A percentile compares a stretch with the other conserved stretches of the same genome.
phyloP scores from a whole-genome alignment of 2,113 vertebrate genomes.

The Dasyurus viverrinus region DNA sequence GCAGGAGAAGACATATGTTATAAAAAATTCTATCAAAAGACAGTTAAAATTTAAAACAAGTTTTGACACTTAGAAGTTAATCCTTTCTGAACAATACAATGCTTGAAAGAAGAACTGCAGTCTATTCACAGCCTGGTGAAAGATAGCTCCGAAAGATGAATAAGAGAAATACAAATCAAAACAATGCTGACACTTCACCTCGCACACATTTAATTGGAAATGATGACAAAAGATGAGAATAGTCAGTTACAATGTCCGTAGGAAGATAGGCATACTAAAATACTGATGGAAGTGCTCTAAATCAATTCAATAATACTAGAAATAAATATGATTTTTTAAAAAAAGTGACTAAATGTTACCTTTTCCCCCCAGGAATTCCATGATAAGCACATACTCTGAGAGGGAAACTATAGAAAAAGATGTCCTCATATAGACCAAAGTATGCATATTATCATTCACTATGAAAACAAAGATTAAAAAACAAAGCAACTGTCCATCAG shows the following conservation, averaged over 20 bases:
- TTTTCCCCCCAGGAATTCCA: neutral
- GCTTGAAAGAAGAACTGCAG: neutral
- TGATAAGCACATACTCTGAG: neutral
- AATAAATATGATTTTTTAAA: neutral
- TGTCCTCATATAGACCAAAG: neutral
- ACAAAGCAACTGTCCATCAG: neutral
- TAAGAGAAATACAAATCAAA: neutral
- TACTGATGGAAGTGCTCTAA: neutral
- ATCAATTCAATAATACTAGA: neutral
- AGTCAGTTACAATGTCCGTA: neutral
- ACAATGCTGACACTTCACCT: neutral
- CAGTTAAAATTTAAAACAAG: neutral
- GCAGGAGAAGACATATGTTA: neutral
- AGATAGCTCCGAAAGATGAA: neutral
- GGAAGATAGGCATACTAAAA: neutral
- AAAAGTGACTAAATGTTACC: neutral
- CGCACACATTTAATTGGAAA: neutral
- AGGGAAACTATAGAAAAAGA: neutral
- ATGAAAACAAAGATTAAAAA: neutral
- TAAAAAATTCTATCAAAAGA: neutral
- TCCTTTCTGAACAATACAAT: neutral
- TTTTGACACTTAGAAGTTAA: neutral
- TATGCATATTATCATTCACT: neutral
- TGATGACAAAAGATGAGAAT: neutral
- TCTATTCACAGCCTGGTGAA: neutral